Evolutionary conservation across 1,140 invertebrate species (phyloP).

Genomic region (Achatina immaculata): DNA sequence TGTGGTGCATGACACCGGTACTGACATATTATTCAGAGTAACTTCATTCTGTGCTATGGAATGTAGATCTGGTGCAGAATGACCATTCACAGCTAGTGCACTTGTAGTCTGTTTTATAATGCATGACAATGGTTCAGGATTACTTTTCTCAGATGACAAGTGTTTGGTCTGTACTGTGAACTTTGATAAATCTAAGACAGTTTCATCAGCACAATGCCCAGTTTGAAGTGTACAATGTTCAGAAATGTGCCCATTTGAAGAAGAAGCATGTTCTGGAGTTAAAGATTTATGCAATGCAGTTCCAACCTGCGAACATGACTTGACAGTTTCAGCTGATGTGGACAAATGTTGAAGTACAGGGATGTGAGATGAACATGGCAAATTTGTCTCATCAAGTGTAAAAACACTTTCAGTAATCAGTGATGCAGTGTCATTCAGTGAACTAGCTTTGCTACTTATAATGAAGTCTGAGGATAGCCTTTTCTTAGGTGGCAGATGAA

Average conservation of each 20-base stretch:
- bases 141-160: not conserved
- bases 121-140: not conserved
- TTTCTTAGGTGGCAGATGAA: conserved; percentile 13
- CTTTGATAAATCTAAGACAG: not conserved
- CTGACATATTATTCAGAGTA: too few relatives aligned
- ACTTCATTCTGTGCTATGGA: too few relatives aligned
- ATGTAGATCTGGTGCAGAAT: too few relatives aligned
- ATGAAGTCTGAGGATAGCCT: conserved; percentile 5
- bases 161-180: too few relatives aligned
- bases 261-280: not conserved
- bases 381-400: not conserved
- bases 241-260: not conserved
- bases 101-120: too few relatives aligned
- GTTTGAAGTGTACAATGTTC: not conserved
- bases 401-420: not conserved
- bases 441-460: not conserved
- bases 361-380: not conserved
- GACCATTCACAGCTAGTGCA: too few relatives aligned
- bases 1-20: too few relatives aligned
- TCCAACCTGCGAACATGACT: not conserved
- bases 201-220: not conserved
- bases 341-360: not conserved
- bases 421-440: not conserved
- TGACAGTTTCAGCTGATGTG: not conserved
- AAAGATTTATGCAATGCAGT: not conserved